Base-by-base conservation (phyloP, 2,888 invertebrate species). In the Adelphocoris suturalis region DNA sequence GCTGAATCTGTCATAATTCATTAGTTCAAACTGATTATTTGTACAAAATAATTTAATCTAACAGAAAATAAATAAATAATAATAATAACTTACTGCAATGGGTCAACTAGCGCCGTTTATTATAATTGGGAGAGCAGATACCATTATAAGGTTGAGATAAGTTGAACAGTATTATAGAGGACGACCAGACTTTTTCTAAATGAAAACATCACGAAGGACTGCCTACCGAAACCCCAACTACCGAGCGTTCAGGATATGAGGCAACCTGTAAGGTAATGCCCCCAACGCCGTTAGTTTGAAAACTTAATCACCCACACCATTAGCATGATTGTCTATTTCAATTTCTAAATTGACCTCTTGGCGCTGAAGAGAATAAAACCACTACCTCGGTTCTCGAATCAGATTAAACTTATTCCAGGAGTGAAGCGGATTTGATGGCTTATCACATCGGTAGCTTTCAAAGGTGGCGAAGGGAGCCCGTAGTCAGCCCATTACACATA, bases 291-390 rank as follows among this genome's bases (percentile, higher is more conserved):
- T 27, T 80, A 37, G 85, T 76, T 80, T 48, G 61, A 88, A 76
- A 80, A 80, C 75, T 23, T 88, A 88, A 88, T 80, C 88, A 68
- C 80, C 52, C 52, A 4, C 46, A 14, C 88, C 57, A 88, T 88
- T 88, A 88, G 78, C 88, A 27, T 88, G 88, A 88, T 88, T 76
- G 88, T 78, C 88, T 88, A 88, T 88, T 88, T 88, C 88, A 88
- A 88, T 88, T 88, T 88, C 78, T 88, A 88, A 88, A 88, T 88
- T 88, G 88, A 80, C 55, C 78, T 80, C 88, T 78, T 80, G n/a
- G n/a, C 27, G 48, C 46, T 86, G 75, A 68, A 57, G 27, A 37
- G 23, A 52, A 52, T 27, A 75, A 47, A 88, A 55, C 46, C 9
- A 48, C 80, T 9, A 23, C 88, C 28, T 16, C 27, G 28, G 14